phyloP scores from a whole-genome alignment of 2,113 vertebrate species.

The Columba janthina region DNA sequence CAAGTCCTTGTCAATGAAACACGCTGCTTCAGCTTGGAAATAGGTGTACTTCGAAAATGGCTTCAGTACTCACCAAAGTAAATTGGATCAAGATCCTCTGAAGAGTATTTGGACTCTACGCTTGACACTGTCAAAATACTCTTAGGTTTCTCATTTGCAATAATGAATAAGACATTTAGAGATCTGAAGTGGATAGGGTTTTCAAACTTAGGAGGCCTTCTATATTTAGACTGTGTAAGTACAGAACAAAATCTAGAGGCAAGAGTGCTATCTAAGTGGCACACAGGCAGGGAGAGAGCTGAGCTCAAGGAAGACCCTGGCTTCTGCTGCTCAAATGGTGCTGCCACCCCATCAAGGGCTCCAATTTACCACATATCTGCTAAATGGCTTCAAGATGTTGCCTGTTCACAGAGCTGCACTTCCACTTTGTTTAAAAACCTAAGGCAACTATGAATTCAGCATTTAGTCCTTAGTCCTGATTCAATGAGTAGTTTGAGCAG shows the following conservation, averaged over 20 bases:
- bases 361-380: not conserved
- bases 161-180: constrained; percentile 1
- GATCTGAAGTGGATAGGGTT: not conserved
- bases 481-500: not conserved
- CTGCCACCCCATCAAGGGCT: not conserved
- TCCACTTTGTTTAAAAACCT: not conserved
- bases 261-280: not conserved
- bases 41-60: not conserved
- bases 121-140: not conserved
- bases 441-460: not conserved
- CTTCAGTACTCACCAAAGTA: not conserved
- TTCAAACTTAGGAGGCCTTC: not conserved
- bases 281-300: not conserved
- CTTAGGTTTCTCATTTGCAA: not conserved
- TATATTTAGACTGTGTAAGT: not conserved
- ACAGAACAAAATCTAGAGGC: not conserved
- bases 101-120: not conserved
- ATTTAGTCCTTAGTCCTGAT: not conserved
- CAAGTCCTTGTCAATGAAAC: not conserved
- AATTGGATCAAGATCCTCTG: not conserved
- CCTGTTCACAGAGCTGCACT: not conserved
- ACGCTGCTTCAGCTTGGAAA: not conserved
- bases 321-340: not conserved
- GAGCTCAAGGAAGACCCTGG: not conserved
- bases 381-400: not conserved